A percentile compares a stretch with the other conserved stretches of the same genome.
Conservation (phyloP, 1,140 invertebrate species). For the Drosophila tani region DNA sequence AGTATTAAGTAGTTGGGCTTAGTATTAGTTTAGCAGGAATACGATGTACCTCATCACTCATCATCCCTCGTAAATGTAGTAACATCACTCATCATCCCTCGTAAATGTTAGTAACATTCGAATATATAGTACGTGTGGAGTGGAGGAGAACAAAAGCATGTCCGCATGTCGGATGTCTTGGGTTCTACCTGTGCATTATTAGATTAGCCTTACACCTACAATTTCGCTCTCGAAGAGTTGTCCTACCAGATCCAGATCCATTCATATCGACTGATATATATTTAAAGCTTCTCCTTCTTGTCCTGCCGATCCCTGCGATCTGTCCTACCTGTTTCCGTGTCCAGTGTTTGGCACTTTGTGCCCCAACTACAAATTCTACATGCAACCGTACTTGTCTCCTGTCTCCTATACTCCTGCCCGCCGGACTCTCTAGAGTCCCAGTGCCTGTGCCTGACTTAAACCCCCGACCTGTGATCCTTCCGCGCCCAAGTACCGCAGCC, state of each 20-base stretch:
- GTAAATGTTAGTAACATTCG: slow-evolving; percentile 44
- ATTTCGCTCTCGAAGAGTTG: slow-evolving; percentile 6
- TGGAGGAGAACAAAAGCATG: slow-evolving; percentile 36
- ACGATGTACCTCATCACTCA: slow-evolving; percentile 26
- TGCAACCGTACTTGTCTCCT: slow-evolving; percentile 56
- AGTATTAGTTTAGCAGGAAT: slow-evolving; percentile 39
- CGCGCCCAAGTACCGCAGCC: slow-evolving; percentile 18
- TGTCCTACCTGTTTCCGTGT: background rate
- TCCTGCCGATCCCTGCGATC: background rate
- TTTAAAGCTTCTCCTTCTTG: slow-evolving; percentile 34
- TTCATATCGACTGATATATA: slow-evolving; percentile 28
- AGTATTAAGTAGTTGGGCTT: slow-evolving; percentile 20
- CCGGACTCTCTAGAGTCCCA: background rate
- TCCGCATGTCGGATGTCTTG: background rate
- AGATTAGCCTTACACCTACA: slow-evolving; percentile 24
- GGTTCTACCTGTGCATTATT: slow-evolving; percentile 27
- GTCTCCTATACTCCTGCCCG: too few species aligned
- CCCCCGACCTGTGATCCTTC: slow-evolving; percentile 54
- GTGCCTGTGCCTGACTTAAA: background rate
- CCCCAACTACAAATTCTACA: slow-evolving; percentile 47
- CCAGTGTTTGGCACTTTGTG: slow-evolving; percentile 41
- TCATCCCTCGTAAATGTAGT: slow-evolving; percentile 23
- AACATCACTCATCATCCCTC: slow-evolving; percentile 34
- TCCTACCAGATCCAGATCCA: slow-evolving; percentile 3
- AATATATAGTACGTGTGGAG: slow-evolving; percentile 22